phyloP scores from a whole-genome alignment of 1,140 invertebrate species.

The Bombus cullumanus region DNA sequence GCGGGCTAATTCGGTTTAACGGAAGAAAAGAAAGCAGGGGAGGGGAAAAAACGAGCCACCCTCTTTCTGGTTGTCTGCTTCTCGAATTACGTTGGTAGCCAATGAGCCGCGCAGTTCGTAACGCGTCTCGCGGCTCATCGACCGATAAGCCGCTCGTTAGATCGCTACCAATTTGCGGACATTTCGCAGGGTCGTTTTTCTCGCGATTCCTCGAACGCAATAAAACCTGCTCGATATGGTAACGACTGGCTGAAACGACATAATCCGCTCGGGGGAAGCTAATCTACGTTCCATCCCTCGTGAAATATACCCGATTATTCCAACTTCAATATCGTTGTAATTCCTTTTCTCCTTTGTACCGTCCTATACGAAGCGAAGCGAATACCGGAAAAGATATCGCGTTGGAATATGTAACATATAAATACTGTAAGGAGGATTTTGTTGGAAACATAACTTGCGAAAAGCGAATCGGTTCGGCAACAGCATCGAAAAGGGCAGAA shows the following conservation, averaged over 20 bases:
- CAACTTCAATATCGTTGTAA: neutral
- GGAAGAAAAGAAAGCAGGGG: conserved; percentile 56
- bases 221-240: conserved; percentile 34
- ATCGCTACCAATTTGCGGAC: conserved; percentile 50
- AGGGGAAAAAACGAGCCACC: conserved; percentile 10
- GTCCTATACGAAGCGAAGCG: neutral
- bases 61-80: conserved; percentile 36
- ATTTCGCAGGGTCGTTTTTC: conserved; percentile 23
- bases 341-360: neutral
- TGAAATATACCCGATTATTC: neutral
- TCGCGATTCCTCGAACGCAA: neutral
- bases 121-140: conserved; percentile 55
- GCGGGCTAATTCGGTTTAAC: conserved; percentile 72
- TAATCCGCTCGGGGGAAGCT: neutral
- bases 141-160: conserved; percentile 41
- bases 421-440: neutral
- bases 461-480: neutral
- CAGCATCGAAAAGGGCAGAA: neutral
- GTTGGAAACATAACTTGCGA: neutral
- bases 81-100: conserved; percentile 69
- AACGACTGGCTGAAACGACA: neutral
- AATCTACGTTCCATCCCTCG: neutral
- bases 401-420: neutral
- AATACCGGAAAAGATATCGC: neutral
- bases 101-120: conserved; percentile 70